Percentiles rank a stretch among this genome's conserved stretches.
These are phyloP conservation scores for Alentia gelatinosa DNA, from an alignment of 2,888 invertebrate genomes.

Conservation along the genomic window DNA sequence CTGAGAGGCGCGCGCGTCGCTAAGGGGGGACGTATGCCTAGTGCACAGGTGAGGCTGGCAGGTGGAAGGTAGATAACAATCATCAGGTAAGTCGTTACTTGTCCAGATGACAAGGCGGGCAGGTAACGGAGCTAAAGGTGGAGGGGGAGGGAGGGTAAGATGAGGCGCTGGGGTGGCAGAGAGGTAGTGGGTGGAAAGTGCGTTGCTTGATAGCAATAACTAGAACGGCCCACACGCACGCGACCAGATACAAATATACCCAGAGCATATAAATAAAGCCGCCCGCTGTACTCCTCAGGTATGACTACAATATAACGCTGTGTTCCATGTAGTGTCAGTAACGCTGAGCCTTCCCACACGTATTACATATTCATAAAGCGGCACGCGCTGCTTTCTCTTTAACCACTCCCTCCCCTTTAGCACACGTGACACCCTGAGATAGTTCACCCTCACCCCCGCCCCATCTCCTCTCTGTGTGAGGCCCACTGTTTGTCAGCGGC, in stretches of 20 bases:
- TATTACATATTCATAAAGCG: conserved; percentile 1
- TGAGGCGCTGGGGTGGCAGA: neutral
- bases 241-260: neutral
- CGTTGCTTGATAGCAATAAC: neutral
- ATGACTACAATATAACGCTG: too few species aligned
- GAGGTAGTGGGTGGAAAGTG: neutral
- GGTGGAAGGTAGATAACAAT: neutral
- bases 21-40: neutral
- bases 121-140: neutral
- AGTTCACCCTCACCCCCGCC: neutral
- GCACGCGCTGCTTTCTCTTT: too few species aligned
- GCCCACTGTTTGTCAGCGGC: neutral
- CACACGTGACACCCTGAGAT: neutral
- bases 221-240: neutral
- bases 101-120: neutral
- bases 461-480: neutral
- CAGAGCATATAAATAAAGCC: too few species aligned
- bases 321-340: too few species aligned
- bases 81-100: neutral
- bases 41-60: neutral
- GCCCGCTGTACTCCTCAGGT: too few species aligned
- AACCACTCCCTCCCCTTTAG: neutral
- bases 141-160: conserved; percentile 2
- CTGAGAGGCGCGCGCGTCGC: conserved; percentile 1
- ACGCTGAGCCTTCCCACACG: neutral